phyloP scores from a whole-genome alignment of 2,113 vertebrate species.

The Asarcornis scutulata region DNA sequence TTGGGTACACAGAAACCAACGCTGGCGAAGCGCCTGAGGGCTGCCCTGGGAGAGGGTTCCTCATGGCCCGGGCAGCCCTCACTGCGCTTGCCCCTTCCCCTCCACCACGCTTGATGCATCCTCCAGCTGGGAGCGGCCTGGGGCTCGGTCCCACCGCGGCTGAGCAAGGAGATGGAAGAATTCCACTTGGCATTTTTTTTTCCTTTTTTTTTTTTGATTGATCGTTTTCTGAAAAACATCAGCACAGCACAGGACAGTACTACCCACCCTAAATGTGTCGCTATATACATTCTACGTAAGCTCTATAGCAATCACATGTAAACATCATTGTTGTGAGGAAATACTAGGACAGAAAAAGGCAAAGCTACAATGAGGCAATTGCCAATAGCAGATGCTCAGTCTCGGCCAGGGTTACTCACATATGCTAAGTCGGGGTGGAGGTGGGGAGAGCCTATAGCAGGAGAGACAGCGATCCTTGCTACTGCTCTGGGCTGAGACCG shows the following conservation, averaged over 20 bases:
- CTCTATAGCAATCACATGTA: conserved; percentile 84
- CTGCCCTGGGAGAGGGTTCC: background rate
- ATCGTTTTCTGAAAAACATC: conserved; percentile 76
- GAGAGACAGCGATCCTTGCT: background rate
- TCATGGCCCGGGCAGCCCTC: background rate
- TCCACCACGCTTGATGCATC: conserved; percentile 79
- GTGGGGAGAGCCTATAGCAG: background rate
- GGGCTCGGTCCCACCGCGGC: background rate
- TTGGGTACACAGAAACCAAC: background rate
- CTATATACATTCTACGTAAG: conserved; percentile 79
- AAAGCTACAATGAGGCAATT: conserved; percentile 82
- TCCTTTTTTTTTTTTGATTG: conserved; percentile 14
- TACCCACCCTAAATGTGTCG: conserved; percentile 74
- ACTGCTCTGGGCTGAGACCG: conserved; percentile 24
- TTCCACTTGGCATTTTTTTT: conserved; percentile 71
- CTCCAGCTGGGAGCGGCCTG: conserved; percentile 61
- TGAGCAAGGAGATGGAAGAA: conserved; percentile 83
- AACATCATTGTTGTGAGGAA: conserved; percentile 82
- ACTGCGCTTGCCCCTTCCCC: conserved; percentile 55
- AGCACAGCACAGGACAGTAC: conserved; percentile 80
- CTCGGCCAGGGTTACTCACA: conserved; percentile 44
- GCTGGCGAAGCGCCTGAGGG: background rate
- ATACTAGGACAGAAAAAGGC: conserved; percentile 84
- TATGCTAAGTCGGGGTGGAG: conserved; percentile 24
- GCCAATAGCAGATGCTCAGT: conserved; percentile 77